Conservation (phyloP, 2,797 vertebrate genomes). For the Fratercula arctica region DNA sequence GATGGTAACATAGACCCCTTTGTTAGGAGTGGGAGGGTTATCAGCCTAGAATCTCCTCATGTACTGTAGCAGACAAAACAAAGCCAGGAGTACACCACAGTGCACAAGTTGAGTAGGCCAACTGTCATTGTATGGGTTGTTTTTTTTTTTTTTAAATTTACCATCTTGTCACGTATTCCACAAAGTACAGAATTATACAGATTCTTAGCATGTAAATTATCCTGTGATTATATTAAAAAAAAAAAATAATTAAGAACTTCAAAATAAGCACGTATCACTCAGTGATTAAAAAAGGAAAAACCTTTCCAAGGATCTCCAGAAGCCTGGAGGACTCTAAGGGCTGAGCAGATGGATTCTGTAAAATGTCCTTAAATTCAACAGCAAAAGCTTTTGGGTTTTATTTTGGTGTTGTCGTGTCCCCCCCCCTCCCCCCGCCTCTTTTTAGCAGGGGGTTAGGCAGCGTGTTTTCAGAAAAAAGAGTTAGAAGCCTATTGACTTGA, state of each 20-base stretch:
- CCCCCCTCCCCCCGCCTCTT: background rate
- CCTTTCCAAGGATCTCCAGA: background rate
- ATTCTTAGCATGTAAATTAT: background rate
- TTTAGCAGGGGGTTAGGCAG: background rate
- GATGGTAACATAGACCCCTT: background rate
- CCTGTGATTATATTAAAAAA: background rate
- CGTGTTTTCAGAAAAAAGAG: background rate
- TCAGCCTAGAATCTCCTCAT: background rate
- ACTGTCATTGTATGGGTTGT: accelerated
- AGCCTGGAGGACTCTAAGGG: background rate
- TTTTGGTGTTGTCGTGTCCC: background rate
- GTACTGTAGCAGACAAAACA: background rate
- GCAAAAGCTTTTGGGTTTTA: background rate
- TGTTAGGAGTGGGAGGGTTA: background rate
- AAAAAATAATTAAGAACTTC: background rate
- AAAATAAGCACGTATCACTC: background rate
- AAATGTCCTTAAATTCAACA: background rate
- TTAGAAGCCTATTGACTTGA: background rate
- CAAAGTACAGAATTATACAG: background rate
- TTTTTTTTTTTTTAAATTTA: background rate
- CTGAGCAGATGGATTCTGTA: background rate
- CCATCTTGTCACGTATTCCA: background rate
- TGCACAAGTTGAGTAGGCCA: background rate
- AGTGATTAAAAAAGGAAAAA: background rate
- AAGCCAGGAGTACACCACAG: background rate